Percentiles rank a stretch among this genome's conserved stretches.
Evolutionary conservation across 2,113 vertebrate genomes (phyloP).

Genomic region (Brienomyrus brachyistius): DNA sequence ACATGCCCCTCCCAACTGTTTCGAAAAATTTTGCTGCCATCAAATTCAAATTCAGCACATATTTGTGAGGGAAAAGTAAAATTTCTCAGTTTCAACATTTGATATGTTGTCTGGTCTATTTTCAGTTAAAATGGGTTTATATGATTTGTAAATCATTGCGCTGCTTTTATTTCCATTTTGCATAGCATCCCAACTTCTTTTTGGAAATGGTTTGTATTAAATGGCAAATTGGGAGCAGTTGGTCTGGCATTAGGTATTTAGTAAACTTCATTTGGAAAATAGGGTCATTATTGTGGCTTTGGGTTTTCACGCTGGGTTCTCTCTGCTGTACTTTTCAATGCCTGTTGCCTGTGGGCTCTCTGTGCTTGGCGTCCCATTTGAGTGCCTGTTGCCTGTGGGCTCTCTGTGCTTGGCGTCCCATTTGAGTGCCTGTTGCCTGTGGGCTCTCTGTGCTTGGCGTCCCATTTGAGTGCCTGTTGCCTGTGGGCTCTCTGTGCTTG

Average conservation of each 20-base stretch:
- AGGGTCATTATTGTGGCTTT: not conserved
- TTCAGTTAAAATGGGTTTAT: too few relatives aligned
- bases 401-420: not conserved
- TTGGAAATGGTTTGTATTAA: too few relatives aligned
- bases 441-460: not conserved
- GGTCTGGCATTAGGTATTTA: not conserved
- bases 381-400: not conserved
- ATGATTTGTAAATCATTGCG: too few relatives aligned
- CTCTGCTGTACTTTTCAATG: not conserved
- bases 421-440: not conserved
- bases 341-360: not conserved
- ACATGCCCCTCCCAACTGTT: too few relatives aligned
- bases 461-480: not conserved
- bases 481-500: too few relatives aligned
- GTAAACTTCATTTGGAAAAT: not conserved
- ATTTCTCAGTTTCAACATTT: too few relatives aligned
- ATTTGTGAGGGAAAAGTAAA: too few relatives aligned
- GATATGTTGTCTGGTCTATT: too few relatives aligned
- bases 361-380: not conserved
- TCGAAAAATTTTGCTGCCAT: too few relatives aligned
- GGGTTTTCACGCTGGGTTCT: not conserved
- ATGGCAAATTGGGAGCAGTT: not conserved
- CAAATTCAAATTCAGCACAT: too few relatives aligned
- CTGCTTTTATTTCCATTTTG: too few relatives aligned
- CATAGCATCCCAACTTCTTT: too few relatives aligned